Percentiles rank a stretch among this genome's conserved stretches.
Evolutionary conservation across 2,797 vertebrate genomes (phyloP).

Genomic region (Aeoliscus strigatus): DNA sequence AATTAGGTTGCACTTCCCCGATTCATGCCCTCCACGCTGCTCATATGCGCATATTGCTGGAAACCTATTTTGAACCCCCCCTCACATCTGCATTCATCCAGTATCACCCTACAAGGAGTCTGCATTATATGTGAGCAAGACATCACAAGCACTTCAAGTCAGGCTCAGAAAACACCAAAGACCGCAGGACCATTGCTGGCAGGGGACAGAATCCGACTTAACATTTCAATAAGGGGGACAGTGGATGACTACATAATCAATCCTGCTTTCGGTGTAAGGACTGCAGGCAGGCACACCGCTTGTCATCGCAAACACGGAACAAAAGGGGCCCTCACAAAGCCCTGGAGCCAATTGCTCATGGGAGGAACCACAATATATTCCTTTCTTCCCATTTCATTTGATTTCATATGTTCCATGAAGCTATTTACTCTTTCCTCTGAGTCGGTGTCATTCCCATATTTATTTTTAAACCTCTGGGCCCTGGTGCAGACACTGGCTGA

Average conservation of each 20-base stretch:
- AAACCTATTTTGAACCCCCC: conserved; percentile 43
- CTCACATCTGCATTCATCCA: conserved; percentile 49
- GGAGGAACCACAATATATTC: conserved; percentile 64
- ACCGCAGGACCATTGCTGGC: conserved; percentile 21
- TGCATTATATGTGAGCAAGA: conserved; percentile 45
- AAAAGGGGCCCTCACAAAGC: conserved; percentile 38
- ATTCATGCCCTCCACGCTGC: conserved; percentile 37
- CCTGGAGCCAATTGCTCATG: conserved; percentile 41
- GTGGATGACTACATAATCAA: conserved; percentile 54
- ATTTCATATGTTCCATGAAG: conserved; percentile 69
- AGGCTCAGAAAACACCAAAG: conserved; percentile 32
- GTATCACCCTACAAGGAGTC: conserved; percentile 44
- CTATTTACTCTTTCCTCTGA: conserved; percentile 72
- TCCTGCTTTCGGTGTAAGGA: conserved; percentile 26
- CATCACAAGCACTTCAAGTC: conserved; percentile 15
- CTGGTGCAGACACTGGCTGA: conserved; percentile 70
- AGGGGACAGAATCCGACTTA: conserved; percentile 42
- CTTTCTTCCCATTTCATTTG: conserved; percentile 69
- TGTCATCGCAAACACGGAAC: conserved; percentile 33
- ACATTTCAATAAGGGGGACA: conserved; percentile 55
- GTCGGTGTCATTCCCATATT: conserved; percentile 73
- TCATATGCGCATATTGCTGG: conserved; percentile 28
- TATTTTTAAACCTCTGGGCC: conserved; percentile 78
- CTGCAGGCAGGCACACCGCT: conserved; percentile 28
- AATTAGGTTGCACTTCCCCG: conserved; percentile 64